These are phyloP conservation scores for Oreochromis aureus DNA, from an alignment of 2,113 vertebrate species.

Conservation along the genomic window DNA sequence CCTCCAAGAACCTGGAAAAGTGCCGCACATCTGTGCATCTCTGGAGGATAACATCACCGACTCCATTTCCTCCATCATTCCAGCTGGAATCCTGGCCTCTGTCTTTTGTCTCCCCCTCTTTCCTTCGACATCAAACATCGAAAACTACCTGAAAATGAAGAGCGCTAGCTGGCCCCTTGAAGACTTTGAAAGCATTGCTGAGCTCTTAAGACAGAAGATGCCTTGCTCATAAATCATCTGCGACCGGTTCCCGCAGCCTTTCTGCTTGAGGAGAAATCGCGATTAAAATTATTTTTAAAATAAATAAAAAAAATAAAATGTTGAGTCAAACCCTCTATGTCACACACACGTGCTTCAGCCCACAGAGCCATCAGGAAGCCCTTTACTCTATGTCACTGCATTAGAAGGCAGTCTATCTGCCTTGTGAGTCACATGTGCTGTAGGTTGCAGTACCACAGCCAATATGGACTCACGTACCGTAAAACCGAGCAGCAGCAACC, in stretches of 20 bases:
- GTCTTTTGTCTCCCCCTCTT: background rate
- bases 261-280: background rate
- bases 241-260: rapidly evolving
- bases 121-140: background rate
- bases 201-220: background rate
- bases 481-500: rapidly evolving
- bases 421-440: background rate
- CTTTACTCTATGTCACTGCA: background rate
- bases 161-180: background rate
- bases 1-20: background rate
- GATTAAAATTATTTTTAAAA: background rate
- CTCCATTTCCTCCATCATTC: constrained; percentile 10
- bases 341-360: background rate
- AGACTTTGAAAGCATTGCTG: background rate
- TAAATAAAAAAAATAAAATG: background rate
- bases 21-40: constrained; percentile 46
- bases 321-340: background rate
- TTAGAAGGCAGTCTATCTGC: background rate
- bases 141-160: background rate
- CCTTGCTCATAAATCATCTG: background rate
- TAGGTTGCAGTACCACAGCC: background rate
- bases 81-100: constrained; percentile 29
- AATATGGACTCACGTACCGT: background rate
- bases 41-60: constrained; percentile 35
- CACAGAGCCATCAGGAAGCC: background rate